Evolutionary conservation across 2,888 invertebrate genomes (phyloP), one percentile per base, ranked within the genome.

Genomic region (Hydrotaea diabolus): DNA sequence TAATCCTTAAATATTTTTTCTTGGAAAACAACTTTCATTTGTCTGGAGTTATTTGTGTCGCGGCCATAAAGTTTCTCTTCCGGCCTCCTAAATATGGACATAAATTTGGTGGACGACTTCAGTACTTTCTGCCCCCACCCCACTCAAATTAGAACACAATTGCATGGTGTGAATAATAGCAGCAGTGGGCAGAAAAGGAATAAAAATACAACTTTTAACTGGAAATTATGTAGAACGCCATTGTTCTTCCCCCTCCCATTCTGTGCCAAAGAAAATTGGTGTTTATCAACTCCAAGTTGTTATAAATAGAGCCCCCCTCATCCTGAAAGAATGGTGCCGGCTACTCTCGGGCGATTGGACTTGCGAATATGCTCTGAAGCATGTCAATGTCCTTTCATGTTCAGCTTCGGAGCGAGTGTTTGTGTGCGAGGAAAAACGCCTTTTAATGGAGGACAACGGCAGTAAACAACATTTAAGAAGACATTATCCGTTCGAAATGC

Each of bases 381-480:
- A 36, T 83, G 80, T 80, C 83, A 83, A 80, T 83, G 83, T 83
- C 83, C 83, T 80, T 26, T 23, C 23, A 23, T 21, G 19, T 55
- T 19, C 1, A 1, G 62, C 80, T 71, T 75, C 49, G n/a, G 5
- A 26, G 59, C 21, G 8, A 19, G 53, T 59, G 23, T 59, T 26
- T 23, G 15, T 26, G 23, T 26, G 15, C 13, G 23, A 15, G 53
- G 73, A 43, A 80, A 80, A 80, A 80, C 77, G 83, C 80, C 83
- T 83, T 80, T 59, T 83, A 80, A 83, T 83, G 83, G 80, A 77
- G 77, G 80, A 69, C 77, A 77, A 26, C 11, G 59, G 80, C 73
- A 80, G 76, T 83, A 80, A 83, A 83, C 76, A 80, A 82, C 78
- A 82, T 75, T 82, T 82, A 71, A 77, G 55, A 39, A 53, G 26